Evolutionary conservation across 2,888 invertebrate species (phyloP), one percentile per base, ranked within the genome.

Genomic region (Erebia palarica): DNA sequence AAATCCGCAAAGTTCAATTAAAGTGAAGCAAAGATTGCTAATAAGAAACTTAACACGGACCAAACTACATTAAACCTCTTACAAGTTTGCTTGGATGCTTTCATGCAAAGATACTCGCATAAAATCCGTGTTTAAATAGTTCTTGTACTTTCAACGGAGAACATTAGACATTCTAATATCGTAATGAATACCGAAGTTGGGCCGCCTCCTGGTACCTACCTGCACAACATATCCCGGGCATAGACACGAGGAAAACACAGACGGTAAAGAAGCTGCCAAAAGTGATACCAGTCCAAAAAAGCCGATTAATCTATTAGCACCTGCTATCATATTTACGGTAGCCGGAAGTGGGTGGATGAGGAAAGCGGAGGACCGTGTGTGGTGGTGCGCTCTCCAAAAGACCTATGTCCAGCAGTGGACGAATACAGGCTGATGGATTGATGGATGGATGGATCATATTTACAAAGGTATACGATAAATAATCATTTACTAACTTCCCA

Each of bases 181-280:
- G 77, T 78, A 78, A 78, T 78, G 78, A 78, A 79, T 79, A 79
- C 78, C 79, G 76, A 78, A 76, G 75, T 80, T 80, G 72, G 75
- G 74, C 74, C 72, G 77, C 75, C 75, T 76, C 74, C 73, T 72
- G 77, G 71, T 76, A 78, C 77, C 74, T 76, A 78, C 77, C 74
- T 77, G 72, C 72, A 76, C 73, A 77, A 77, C 75, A 76, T 72
- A 76, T 76, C 75, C 71, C 68, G 73, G 76, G 77, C 78, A 18
- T n/a, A 58, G 44, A 61, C 44, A 44, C 44, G 11, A 7, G 16
- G 61, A 18, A 44, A 61, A 47, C 3, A n/a, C 16, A 60, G 36
- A 60, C n/a, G n/a, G 36, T 14, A 42, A 42, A 60, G 0, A 16
- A 10, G n/a, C 14, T 14, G 27, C 14, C 5, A 58, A 58, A 58